These are phyloP conservation scores for Enhydra lutris DNA, from an alignment of 2,113 vertebrate genomes.

Conservation along the genomic window DNA sequence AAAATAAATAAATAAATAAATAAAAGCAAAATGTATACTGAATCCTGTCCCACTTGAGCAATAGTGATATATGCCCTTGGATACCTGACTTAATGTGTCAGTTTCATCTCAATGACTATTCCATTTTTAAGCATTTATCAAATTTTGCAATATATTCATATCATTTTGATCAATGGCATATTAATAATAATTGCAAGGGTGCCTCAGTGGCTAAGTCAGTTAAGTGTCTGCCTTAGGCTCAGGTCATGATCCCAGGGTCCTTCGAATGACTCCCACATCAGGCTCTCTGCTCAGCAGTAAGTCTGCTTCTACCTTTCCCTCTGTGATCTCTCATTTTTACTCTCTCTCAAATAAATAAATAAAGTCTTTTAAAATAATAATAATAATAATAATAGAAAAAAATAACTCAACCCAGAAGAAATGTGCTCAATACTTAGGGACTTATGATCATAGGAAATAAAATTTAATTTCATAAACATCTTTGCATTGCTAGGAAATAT, in stretches of 20 bases:
- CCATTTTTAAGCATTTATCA: not conserved
- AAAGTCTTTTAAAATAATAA: not conserved
- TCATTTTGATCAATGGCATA: not conserved
- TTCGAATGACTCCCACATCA: not conserved
- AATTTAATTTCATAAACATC: conserved; percentile 42
- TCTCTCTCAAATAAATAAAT: not conserved
- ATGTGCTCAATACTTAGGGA: not conserved
- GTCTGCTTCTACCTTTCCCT: not conserved
- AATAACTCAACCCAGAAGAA: conserved; percentile 40
- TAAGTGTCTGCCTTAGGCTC: not conserved
- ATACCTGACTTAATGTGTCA: not conserved
- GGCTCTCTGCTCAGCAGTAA: too few relatives aligned
- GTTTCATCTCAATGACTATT: not conserved
- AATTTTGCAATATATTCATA: not conserved
- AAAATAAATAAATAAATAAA: not conserved
- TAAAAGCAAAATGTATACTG: not conserved
- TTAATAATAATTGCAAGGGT: not conserved
- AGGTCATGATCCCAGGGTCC: not conserved
- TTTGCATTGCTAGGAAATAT: not conserved
- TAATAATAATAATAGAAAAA: not conserved
- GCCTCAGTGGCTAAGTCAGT: not conserved
- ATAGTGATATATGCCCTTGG: not conserved
- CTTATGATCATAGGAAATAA: not conserved
- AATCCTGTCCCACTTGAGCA: not conserved
- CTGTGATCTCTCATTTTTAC: not conserved